Base-by-base conservation (phyloP, 2,888 invertebrate species). In the Dysmachus trigonus region DNA sequence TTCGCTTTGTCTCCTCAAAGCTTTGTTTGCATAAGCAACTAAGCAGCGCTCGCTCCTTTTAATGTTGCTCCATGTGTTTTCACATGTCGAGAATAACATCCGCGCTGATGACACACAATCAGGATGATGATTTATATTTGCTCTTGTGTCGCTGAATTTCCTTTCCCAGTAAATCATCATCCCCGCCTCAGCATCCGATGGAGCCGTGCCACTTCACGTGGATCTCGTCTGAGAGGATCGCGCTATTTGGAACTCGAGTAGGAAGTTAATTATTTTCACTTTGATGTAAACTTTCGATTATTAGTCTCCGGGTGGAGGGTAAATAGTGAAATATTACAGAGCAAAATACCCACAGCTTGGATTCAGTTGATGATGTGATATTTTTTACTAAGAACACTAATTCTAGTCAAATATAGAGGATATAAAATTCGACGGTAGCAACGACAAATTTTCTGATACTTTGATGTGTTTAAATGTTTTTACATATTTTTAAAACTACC, bases 71-170 rank as follows among this genome's bases (percentile, higher is more conserved):
- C 74, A 62, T 76, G 77, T 74, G 51, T 85, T 74, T 85, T 51
- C 74, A 85, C 18, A 85, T 74, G 74, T 74, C 74, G 74, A 31
- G 33, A 74, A 74, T 85, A 74, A 51, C 85, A 85, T 85, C 73
- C 85, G 30, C 51, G 51, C 31, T 74, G 85, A 85, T 84, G 84
- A 73, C 47, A 71, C 38, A 84, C 73, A 73, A 84, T 84, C 73
- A 84, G 71, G 83, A 71, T 51, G 85, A 85, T 85, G 85, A 85
- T 85, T 85, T 85, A 85, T 85, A 30, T 85, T 85, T 85, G 85
- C 85, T 85, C 85, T 74, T 74, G 51, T 74, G 85, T 85, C 74
- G 85, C 72, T 74, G 31, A 85, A 72, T 83, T 72, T 83, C 83
- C 83, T 83, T 62, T 83, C 72, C 41, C 71, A 72, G 51, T n/a